Evolutionary conservation across 2,113 vertebrate genomes (phyloP), one percentile per base, ranked within the genome.

Genomic region (Lanius ludovicianus): DNA sequence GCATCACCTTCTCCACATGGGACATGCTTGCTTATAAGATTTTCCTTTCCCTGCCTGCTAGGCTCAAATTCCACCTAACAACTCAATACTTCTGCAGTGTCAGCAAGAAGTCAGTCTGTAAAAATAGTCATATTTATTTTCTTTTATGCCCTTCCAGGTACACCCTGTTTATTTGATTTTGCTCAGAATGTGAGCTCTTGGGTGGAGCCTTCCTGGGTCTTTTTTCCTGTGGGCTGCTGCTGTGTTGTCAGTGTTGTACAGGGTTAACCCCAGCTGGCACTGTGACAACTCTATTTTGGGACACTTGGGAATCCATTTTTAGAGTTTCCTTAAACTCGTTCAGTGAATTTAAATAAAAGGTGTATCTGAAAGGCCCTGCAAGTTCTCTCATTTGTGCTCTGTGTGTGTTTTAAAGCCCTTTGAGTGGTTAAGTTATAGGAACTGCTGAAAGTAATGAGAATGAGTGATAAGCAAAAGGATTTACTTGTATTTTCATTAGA

Each of bases 401-500:
- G 0, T 20, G 41, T 86, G 8, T 27, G 25, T 52, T 89, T 75
- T 70, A 55, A 60, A 78, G 55, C 46, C 28, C 70, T 79, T 65
- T 33, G 42, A 83, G 65, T 0, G 1, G 25, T 55, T 73, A 95
- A 80, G 82, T 89, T 97, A 59, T 11, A 71, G 57, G 30, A 13
- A 33, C 57, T 94, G 69, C 41, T 71, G 49, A 84, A 93, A 65
- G 83, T 88, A 87, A 74, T 52, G 55, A 87, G 52, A 70, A 28
- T 42, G 37, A 87, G 55, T 56, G 57, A 70, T 92, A 95, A 92
- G 62, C 49, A 91, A 84, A 90, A 81, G 56, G 67, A 87, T 92
- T 96, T 87, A 56, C 49, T 87, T 81, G n/a, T 65, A 56, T 95
- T 95, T 87, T 76, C 78, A 57, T 91, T 94, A 93, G 83, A 67